Conservation (phyloP, 2,888 invertebrate genomes). For the Achlya flavicornis region DNA sequence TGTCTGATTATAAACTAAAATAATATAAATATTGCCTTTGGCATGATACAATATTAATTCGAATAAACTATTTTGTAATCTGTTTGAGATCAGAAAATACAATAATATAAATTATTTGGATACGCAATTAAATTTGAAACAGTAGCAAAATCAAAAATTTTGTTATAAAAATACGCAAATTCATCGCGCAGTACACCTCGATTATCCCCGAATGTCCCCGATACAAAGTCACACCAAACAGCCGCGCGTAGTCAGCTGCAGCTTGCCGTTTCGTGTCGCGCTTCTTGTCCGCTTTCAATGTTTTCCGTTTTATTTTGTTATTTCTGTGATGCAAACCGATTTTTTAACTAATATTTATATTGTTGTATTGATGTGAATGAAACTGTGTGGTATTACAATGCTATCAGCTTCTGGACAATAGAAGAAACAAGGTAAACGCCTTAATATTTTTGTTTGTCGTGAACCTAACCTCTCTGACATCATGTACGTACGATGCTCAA, state of each 20-base stretch:
- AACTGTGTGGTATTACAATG: slow-evolving; percentile 75
- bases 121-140: not conserved
- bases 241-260: slow-evolving; percentile 85
- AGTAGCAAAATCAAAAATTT: not conserved
- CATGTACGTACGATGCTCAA: slow-evolving; percentile 54
- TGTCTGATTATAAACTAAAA: not conserved
- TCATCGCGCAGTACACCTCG: slow-evolving; percentile 35
- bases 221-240: slow-evolving; percentile 67
- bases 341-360: slow-evolving; percentile 75
- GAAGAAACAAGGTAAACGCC: slow-evolving; percentile 81
- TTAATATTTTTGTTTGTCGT: slow-evolving; percentile 82
- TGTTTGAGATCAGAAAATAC: not conserved
- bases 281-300: slow-evolving; percentile 85
- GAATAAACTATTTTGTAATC: no score
- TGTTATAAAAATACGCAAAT: no score
- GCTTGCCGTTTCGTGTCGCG: slow-evolving; percentile 87
- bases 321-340: slow-evolving; percentile 83
- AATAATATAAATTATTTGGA: not conserved
- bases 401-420: slow-evolving; percentile 66
- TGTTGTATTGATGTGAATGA: slow-evolving; percentile 69
- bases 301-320: slow-evolving; percentile 84
- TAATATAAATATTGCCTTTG: no score
- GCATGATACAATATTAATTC: no score
- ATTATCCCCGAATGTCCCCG: slow-evolving; percentile 34
- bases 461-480: slow-evolving; percentile 81